These are phyloP conservation scores for Sthenelais limicola DNA, from an alignment of 2,888 invertebrate species.

Conservation along the genomic window DNA sequence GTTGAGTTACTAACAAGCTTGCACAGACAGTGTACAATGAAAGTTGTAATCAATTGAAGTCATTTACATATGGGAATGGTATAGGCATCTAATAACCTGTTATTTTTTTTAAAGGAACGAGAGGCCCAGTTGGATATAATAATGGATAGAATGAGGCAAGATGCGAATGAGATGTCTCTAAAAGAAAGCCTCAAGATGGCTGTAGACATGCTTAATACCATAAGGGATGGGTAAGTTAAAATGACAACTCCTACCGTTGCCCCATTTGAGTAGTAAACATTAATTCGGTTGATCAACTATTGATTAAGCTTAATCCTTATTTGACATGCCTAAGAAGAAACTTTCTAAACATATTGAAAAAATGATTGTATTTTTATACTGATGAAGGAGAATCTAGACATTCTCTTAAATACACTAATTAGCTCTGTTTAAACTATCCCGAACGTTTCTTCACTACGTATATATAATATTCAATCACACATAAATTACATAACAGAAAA, in stretches of 20 bases:
- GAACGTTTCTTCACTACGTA: too few species aligned
- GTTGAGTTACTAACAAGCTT: too few species aligned
- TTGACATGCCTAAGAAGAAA: not conserved
- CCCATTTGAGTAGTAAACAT: not conserved
- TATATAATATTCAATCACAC: too few species aligned
- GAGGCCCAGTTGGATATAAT: conserved; percentile 70
- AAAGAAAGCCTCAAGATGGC: conserved; percentile 65
- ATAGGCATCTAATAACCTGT: too few species aligned
- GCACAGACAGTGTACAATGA: too few species aligned
- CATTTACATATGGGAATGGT: too few species aligned
- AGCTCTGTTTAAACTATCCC: too few species aligned
- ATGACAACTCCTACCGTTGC: not conserved
- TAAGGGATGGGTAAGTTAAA: conserved; percentile 65
- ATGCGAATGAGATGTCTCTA: conserved; percentile 64
- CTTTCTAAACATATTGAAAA: not conserved
- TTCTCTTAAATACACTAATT: too few species aligned
- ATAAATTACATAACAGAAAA: too few species aligned
- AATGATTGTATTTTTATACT: too few species aligned
- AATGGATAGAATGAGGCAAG: conserved; percentile 71
- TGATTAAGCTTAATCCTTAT: not conserved
- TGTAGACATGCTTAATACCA: conserved; percentile 65
- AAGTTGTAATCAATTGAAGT: too few species aligned
- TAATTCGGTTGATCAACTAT: not conserved
- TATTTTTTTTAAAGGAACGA: conserved; percentile 57
- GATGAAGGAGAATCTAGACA: too few species aligned